These are phyloP conservation scores for Myripristis murdjan DNA, from an alignment of 2,797 vertebrate species.

Conservation along the genomic window DNA sequence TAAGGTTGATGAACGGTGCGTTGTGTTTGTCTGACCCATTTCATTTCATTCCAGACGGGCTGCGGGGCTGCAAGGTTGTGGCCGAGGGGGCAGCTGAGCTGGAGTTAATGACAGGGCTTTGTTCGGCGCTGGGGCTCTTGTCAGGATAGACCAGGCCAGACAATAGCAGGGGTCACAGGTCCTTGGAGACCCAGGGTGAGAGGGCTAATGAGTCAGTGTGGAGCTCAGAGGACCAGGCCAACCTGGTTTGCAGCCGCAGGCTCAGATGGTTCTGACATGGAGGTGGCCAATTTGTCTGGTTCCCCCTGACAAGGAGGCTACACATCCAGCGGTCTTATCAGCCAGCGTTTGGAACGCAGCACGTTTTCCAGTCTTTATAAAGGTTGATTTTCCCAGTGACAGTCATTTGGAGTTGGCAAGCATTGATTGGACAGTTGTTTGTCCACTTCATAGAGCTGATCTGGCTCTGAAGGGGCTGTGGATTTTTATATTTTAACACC, in stretches of 20 bases:
- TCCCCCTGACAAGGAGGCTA: slow-evolving; percentile 21
- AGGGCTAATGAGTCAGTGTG: slow-evolving; percentile 66
- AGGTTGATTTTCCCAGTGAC: neutral
- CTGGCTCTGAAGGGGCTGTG: too few relatives aligned
- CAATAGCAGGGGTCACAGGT: slow-evolving; percentile 73
- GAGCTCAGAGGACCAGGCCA: slow-evolving; percentile 49
- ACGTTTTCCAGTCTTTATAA: neutral
- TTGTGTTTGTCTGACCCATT: slow-evolving; percentile 60
- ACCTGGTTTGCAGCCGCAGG: slow-evolving; percentile 40
- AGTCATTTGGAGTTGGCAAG: neutral
- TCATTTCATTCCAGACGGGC: slow-evolving; percentile 53
- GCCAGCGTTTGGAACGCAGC: neutral
- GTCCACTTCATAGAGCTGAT: too few relatives aligned
- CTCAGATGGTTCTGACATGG: slow-evolving; percentile 41
- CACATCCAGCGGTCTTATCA: slow-evolving; percentile 5
- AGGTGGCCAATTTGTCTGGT: slow-evolving; percentile 45
- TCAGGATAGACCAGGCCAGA: slow-evolving; percentile 54
- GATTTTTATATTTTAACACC: too few relatives aligned
- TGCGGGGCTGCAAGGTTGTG: slow-evolving; percentile 45
- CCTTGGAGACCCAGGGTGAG: slow-evolving; percentile 61
- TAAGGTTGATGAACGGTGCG: slow-evolving; percentile 52
- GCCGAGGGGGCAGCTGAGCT: slow-evolving; percentile 48
- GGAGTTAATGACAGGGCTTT: slow-evolving; percentile 75
- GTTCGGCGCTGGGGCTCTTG: slow-evolving; percentile 47
- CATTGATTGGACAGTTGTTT: too few relatives aligned